Conservation (phyloP, 2,888 invertebrate species). For the Morpho helenor region DNA sequence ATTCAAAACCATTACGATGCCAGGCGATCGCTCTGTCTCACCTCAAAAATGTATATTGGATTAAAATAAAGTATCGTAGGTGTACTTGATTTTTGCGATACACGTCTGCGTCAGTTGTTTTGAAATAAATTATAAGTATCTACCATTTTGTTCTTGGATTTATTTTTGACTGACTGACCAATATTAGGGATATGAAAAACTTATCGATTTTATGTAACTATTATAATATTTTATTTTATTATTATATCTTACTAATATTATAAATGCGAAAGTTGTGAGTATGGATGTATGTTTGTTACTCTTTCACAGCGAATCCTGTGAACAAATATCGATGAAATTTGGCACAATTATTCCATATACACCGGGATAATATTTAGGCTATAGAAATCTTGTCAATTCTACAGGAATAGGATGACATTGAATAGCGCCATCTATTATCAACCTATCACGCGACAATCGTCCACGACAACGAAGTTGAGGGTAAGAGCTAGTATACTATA, state of each 20-base stretch:
- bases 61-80: constrained; percentile 29
- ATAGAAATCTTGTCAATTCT: too few species aligned
- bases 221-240: neutral
- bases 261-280: too few species aligned
- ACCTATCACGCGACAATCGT: too few species aligned
- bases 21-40: constrained; percentile 37
- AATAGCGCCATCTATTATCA: too few species aligned
- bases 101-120: constrained; percentile 5
- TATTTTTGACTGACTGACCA: neutral
- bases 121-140: constrained; percentile 6
- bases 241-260: neutral
- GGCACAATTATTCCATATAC: too few species aligned
- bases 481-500: too few species aligned
- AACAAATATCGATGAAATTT: too few species aligned
- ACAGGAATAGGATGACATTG: too few species aligned
- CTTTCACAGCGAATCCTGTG: too few species aligned
- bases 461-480: too few species aligned
- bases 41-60: constrained; percentile 30
- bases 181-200: neutral
- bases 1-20: constrained; percentile 44
- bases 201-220: neutral
- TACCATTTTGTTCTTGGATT: neutral
- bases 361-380: too few species aligned
- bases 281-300: too few species aligned
- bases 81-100: constrained; percentile 8